Base-by-base conservation (phyloP, 2,888 invertebrate genomes). In the Molorchus minor region DNA sequence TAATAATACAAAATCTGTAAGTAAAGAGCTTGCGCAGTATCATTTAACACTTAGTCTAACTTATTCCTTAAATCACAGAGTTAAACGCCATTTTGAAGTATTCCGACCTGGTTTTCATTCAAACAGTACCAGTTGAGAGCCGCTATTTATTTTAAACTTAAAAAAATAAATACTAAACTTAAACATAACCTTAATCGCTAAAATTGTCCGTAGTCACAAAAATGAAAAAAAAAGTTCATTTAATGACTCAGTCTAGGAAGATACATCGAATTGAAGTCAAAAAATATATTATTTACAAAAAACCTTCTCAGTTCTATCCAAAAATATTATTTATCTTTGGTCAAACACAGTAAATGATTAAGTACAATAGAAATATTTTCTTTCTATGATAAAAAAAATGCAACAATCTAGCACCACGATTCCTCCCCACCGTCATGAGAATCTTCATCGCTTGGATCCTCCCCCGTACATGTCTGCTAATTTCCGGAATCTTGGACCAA, bases 391-490 rank as follows among this genome's bases (percentile, higher is more conserved):
- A n/a, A n/a, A n/a, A 25, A 35, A 45, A 29, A 21, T 13, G 51
- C 41, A 57, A 51, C 45, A 60, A 61, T 59, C 60, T 72, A 91
- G 87, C 93, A 92, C 93, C 93, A 94, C 64, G 92, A 89, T 75
- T 91, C 93, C 78, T 91, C 91, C 16, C 87, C 87, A 71, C 88
- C 88, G 52, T 89, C 90, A 61, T 88, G 88, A 73, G 90, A 87
- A 70, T 93, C 93, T 55, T 89, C 88, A 71, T 93, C 93, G 61
- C 92, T 92, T 91, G 16, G 90, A 88, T 74, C 90, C 89, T 76
- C 94, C 94, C n/a, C 94, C 94, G 76, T 95, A 95, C 94, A 95
- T 94, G 75, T 95, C 94, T 45, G 95, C 95, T 68, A 95, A 82
- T 75, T 95, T 95, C 71, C 94, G 89, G 87, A 97, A 97, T 65